These are phyloP conservation scores for Falco concolor DNA, from an alignment of 2,797 vertebrate species.

Conservation along the genomic window DNA sequence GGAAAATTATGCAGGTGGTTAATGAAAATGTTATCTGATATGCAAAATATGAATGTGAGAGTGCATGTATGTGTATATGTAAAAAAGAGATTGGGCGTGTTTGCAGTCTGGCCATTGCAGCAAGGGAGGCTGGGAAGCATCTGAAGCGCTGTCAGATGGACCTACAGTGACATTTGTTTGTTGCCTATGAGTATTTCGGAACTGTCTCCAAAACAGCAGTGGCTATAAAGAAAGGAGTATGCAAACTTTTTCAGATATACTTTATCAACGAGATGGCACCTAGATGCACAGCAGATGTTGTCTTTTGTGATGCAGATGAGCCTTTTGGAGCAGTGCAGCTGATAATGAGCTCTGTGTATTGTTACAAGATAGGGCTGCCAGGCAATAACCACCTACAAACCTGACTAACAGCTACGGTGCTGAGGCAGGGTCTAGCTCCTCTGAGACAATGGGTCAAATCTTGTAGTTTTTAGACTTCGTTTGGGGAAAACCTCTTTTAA, in stretches of 20 bases:
- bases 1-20: conserved; percentile 23
- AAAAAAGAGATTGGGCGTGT: not conserved
- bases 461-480: not conserved
- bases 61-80: not conserved
- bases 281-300: conserved; percentile 5
- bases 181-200: not conserved
- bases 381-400: not conserved
- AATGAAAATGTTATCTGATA: conserved; percentile 49
- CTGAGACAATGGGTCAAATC: not conserved
- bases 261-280: not conserved
- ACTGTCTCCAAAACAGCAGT: not conserved
- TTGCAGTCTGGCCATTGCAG: conserved; percentile 34
- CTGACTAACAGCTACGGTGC: not conserved
- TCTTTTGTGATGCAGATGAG: conserved; percentile 68
- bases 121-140: not conserved
- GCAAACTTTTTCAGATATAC: not conserved
- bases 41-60: not conserved
- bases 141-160: not conserved
- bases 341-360: conserved; percentile 53
- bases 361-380: not conserved
- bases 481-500: not conserved
- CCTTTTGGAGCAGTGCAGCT: conserved; percentile 36
- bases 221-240: not conserved
- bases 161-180: not conserved
- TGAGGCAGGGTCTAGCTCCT: not conserved